A percentile compares a stretch with the other conserved stretches of the same genome.
Conservation (phyloP, 2,888 invertebrate species). For the Nysson spinosus region DNA sequence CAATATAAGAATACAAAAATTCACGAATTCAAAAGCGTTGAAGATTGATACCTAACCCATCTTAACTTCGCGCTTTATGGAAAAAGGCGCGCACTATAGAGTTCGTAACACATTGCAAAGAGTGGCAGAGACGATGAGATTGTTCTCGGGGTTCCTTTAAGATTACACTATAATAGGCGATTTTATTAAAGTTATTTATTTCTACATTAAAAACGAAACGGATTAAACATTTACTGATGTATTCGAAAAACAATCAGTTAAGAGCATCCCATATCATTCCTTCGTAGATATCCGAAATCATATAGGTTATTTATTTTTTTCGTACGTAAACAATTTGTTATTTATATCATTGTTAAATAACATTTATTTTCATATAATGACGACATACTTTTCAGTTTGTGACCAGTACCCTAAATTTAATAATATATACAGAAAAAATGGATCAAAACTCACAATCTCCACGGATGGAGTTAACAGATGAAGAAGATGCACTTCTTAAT, state of each 20-base stretch:
- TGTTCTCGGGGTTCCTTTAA: conserved; percentile 1
- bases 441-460: conserved; percentile 7
- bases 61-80: not conserved
- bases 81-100: conserved; percentile 36
- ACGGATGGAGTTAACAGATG: conserved; percentile 28
- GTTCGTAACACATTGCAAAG: conserved; percentile 9
- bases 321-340: too few relatives aligned
- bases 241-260: not conserved
- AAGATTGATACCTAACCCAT: conserved; percentile 1
- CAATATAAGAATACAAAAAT: conserved; percentile 7
- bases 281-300: not conserved
- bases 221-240: too few relatives aligned
- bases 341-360: not conserved
- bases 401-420: not conserved
- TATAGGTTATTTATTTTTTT: conserved; percentile 36
- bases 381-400: not conserved
- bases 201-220: too few relatives aligned
- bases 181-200: not conserved
- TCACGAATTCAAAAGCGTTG: not conserved
- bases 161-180: conserved; percentile 2
- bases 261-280: too few relatives aligned
- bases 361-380: not conserved
- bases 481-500: conserved; percentile 62
- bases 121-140: not conserved
- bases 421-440: too few relatives aligned